Conservation (phyloP, 1,140 invertebrate genomes). For the Pogonomyrmex californicus region DNA sequence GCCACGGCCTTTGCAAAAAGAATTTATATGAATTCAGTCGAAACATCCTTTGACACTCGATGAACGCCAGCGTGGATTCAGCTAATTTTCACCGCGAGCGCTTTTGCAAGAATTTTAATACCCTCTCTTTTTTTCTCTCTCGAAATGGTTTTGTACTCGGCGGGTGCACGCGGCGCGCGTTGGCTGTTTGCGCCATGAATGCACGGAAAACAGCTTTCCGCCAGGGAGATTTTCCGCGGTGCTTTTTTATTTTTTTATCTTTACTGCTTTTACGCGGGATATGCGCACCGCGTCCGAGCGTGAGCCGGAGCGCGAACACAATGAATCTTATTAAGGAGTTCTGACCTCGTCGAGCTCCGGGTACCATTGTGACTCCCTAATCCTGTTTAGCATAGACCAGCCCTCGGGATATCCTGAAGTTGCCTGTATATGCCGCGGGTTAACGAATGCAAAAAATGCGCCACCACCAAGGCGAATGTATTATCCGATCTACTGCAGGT, state of each 20-base stretch:
- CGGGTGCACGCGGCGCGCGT: background rate
- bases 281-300: constrained; percentile 53
- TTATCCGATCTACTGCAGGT: constrained; percentile 16
- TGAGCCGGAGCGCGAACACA: constrained; percentile 51
- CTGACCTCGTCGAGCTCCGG: constrained; percentile 42
- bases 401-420: constrained; percentile 2
- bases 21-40: background rate
- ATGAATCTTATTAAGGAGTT: constrained; percentile 60
- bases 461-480: background rate
- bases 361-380: constrained; percentile 57
- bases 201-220: constrained; percentile 51
- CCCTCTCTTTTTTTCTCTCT: background rate
- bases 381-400: constrained; percentile 63
- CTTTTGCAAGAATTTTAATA: constrained; percentile 44
- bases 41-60: background rate
- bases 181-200: constrained; percentile 35
- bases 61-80: background rate
- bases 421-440: constrained; percentile 26
- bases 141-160: constrained; percentile 32
- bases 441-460: constrained; percentile 41
- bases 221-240: constrained; percentile 39
- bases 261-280: constrained; percentile 42
- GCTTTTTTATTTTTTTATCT: constrained; percentile 11
- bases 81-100: constrained; percentile 21
- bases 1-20: background rate